Evolutionary conservation across 53 echinoderm and acorn worm species (phyloP).

Genomic region (Hippasteria phrygiana): DNA sequence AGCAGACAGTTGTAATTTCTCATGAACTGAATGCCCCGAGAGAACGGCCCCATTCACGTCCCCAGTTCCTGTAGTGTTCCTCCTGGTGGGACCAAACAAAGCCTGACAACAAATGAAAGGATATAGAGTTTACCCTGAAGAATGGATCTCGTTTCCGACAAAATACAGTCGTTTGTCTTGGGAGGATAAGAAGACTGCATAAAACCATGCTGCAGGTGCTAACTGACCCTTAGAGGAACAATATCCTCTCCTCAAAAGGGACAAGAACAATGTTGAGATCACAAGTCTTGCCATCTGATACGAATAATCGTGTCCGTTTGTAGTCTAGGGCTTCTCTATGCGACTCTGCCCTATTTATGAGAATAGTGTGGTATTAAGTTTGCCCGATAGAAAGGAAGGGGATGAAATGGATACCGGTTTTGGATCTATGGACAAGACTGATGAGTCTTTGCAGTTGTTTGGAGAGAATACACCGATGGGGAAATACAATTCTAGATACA

Average conservation of each 20-base stretch:
- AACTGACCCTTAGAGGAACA: background rate
- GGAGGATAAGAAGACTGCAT: constrained; percentile 22
- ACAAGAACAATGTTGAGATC: constrained; percentile 26
- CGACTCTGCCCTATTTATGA: constrained; percentile 43
- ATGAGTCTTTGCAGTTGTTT: constrained; percentile 22
- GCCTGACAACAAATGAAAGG: constrained; percentile 56
- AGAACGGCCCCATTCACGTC: constrained; percentile 24
- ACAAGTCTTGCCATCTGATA: background rate
- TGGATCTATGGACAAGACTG: constrained; percentile 40
- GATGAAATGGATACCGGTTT: background rate
- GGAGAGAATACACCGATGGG: background rate
- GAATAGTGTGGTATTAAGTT: constrained; percentile 17
- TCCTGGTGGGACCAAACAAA: constrained; percentile 1
- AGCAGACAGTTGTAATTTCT: constrained; percentile 58
- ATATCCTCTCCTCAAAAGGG: too few relatives aligned
- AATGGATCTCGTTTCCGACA: constrained; percentile 56
- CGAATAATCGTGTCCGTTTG: constrained; percentile 33
- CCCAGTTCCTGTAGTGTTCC: constrained; percentile 49
- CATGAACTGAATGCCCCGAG: constrained; percentile 3
- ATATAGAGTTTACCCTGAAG: constrained; percentile 27
- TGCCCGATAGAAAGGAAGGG: background rate
- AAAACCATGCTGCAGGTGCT: constrained; percentile 1
- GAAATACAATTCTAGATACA: background rate
- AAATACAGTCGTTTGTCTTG: constrained; percentile 30
- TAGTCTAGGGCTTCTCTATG: background rate